Evolutionary conservation across 2,888 invertebrate genomes (phyloP), one percentile per base, ranked within the genome.

Genomic region (Amblyjoppa fuscipennis): DNA sequence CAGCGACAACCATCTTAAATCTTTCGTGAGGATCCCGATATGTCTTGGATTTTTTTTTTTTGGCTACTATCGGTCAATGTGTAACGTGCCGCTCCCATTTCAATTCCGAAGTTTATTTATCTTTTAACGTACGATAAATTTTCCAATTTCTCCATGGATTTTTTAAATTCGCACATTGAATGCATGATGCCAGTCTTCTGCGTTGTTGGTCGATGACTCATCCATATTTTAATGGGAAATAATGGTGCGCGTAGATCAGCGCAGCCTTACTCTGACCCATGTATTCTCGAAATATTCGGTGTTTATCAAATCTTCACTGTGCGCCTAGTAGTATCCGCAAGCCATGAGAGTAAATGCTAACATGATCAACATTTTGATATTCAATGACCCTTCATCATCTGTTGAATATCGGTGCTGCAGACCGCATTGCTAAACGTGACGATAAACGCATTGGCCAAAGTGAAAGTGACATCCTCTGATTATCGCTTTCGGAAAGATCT

Each of bases 341-440:
- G 13, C 13, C 16, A 56, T 71, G 20, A 80, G 49, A n/a, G 34
- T 6, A 20, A 85, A 81, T 6, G 85, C 73, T 11, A 76, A 41
- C 13, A 78, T 82, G 7, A 75, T 61, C 5, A 85, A 31, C 75
- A 82, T 79, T 45, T 59, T 64, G n/a, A 85, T 49, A 56, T 78
- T 45, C 25, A 75, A 41, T 49, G 69, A 25, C 25, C 75, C 82
- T 31, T 31, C 69, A 3, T 28, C 51, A 61, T 84, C 75, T 28
- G 68, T 75, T 9, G 25, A 31, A 49, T 80, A 82, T n/a, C 49
- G 28, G n/a, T 56, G 34, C 31, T 38, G 73, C 38, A 73, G 74
- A 9, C 78, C 83, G 38, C 49, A 78, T 20, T 13, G 45, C 34
- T 56, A 38, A 20, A 82, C 25, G 31, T 82, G 51, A 1, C 51